A percentile compares a stretch with the other conserved stretches of the same genome.
Evolutionary conservation across 2,888 invertebrate genomes (phyloP).

Genomic region (Drosophila koepferae): DNA sequence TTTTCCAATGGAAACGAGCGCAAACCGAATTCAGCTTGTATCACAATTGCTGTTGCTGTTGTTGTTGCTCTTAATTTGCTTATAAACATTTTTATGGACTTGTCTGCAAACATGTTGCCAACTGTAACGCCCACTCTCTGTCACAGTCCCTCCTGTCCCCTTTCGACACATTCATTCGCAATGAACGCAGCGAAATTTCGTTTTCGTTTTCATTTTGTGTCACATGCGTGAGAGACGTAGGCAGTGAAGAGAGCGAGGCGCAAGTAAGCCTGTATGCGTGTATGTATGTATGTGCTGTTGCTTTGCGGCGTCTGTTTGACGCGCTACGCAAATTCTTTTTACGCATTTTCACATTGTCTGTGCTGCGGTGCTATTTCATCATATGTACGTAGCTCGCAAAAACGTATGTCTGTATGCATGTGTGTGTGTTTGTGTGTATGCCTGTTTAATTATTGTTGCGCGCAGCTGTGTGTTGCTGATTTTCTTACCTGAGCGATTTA

Average conservation of each 20-base stretch:
- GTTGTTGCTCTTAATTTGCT: constrained; percentile 52
- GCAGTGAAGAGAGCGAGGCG: constrained; percentile 12
- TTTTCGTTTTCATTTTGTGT: constrained; percentile 64
- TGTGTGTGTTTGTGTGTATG: constrained; percentile 1
- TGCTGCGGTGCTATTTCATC: constrained; percentile 69
- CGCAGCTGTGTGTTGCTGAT: constrained; percentile 54
- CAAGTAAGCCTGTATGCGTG: constrained; percentile 10
- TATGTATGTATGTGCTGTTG: constrained; percentile 8
- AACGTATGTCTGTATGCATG: constrained; percentile 27
- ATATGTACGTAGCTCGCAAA: constrained; percentile 45
- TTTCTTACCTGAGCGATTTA: constrained; percentile 45
- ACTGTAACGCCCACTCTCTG: constrained; percentile 51
- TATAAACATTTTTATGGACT: constrained; percentile 54
- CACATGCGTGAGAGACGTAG: constrained; percentile 52
- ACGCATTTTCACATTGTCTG: constrained; percentile 73
- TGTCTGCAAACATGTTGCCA: constrained; percentile 66
- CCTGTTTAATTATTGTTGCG: constrained; percentile 18
- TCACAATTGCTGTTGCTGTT: constrained; percentile 16
- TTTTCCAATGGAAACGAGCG: constrained; percentile 49
- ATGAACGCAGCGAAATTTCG: constrained; percentile 54
- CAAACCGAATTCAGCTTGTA: constrained; percentile 48
- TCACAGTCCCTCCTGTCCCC: background rate
- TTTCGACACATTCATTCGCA: background rate
- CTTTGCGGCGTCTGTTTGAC: constrained; percentile 69
- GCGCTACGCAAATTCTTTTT: constrained; percentile 70